These are phyloP conservation scores for Chloropsis hardwickii DNA, from an alignment of 2,113 vertebrate genomes.

Conservation along the genomic window DNA sequence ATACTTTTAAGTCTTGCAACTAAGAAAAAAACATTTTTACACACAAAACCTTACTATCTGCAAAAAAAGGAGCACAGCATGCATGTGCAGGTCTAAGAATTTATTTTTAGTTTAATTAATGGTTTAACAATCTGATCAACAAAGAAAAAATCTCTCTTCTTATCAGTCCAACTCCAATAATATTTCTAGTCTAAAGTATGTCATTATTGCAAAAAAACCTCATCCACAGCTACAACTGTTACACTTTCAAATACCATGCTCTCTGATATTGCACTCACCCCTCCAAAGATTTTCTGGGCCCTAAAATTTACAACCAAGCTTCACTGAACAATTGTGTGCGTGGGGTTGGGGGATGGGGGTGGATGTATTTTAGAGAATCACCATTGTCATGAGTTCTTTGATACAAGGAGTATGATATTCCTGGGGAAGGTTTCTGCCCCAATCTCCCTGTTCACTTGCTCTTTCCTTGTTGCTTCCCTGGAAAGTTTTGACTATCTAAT, in stretches of 20 bases:
- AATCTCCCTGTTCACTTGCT: neutral
- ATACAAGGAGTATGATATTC: neutral
- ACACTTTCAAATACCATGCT: neutral
- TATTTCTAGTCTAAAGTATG: neutral
- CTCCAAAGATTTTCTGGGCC: neutral
- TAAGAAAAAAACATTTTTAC: neutral
- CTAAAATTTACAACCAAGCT: neutral
- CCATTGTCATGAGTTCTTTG: neutral
- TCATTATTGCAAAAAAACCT: neutral
- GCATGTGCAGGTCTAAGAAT: neutral
- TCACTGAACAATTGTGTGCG: neutral
- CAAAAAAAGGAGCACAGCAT: neutral
- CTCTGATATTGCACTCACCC: neutral
- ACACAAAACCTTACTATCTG: neutral
- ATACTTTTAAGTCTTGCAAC: neutral
- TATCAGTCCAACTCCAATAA: neutral
- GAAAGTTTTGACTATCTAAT: neutral
- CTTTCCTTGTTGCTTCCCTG: neutral
- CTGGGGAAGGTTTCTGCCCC: neutral
- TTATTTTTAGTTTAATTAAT: neutral
- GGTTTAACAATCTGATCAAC: neutral
- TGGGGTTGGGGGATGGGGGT: rapidly evolving
- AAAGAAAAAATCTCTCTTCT: neutral
- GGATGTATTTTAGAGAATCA: neutral
- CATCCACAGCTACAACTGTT: neutral